Evolutionary conservation across 2,888 invertebrate species (phyloP), one percentile per base, ranked within the genome.

Genomic region (Polia nebulosa): DNA sequence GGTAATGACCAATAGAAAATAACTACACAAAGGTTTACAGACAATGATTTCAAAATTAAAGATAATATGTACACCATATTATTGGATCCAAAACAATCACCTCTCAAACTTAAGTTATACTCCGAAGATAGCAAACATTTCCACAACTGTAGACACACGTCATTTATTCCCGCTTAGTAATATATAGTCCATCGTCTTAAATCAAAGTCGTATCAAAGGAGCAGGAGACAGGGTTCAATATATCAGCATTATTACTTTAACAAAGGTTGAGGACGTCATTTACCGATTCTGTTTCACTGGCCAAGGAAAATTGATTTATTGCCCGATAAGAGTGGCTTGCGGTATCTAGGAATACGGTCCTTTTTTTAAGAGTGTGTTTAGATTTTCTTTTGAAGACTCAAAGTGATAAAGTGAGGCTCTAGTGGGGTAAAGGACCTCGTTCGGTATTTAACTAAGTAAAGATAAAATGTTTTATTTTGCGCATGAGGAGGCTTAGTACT

Each of bases 251-350:
- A 84, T 84, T 84, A 76, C 83, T 76, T 74, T 72, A 78, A 81
- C 83, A 81, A 84, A 81, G 81, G 83, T 68, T 66, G 63, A 73
- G 58, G 67, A 79, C 72, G 73, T 81, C 85, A 76, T 82, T 83
- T 83, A 81, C 83, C 64, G 74, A 81, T 81, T 79, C 81, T 79
- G 73, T 82, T 82, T 82, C 79, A 77, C 52, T 79, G 58, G 72
- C 71, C 70, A 78, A 68, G 73, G 72, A 59, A 78, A 77, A 72
- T 76, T 84, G 83, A 84, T 83, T 84, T 83, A 83, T 84, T 81
- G 72, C 61, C 36, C 60, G 64, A 60, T 67, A 69, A 63, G 62
- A 68, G 68, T 63, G 57, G 64, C 39, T 65, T 67, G 76, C 2
- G 77, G 72, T 71, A 59, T 64, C 70, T 65, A 58, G 76, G 39